phyloP scores from a whole-genome alignment of 2,888 invertebrate genomes.

The Epicampocera succincta region DNA sequence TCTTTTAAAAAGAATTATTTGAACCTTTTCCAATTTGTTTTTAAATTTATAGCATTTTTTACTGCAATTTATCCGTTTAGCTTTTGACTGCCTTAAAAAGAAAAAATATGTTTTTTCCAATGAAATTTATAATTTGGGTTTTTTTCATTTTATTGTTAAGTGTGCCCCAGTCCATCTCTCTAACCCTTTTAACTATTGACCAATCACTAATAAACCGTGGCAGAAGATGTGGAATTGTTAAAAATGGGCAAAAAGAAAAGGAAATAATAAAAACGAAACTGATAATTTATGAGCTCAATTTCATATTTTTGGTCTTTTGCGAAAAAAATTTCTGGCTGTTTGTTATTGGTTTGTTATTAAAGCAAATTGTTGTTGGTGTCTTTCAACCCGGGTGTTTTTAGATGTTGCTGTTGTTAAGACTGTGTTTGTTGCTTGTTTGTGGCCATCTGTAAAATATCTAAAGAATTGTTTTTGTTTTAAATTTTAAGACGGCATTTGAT shows the following conservation, averaged over 20 bases:
- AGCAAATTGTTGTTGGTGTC: neutral
- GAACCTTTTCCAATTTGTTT: neutral
- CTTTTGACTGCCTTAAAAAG: neutral
- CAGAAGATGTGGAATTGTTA: conserved; percentile 19
- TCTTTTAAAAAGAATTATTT: too few relatives aligned
- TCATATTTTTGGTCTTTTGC: conserved; percentile 66
- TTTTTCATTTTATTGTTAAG: conserved; percentile 15
- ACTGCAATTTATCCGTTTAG: conserved; percentile 1
- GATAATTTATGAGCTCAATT: conserved; percentile 69
- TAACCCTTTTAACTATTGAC: conserved; percentile 64
- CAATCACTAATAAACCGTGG: conserved; percentile 51
- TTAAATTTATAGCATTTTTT: neutral
- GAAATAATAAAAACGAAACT: conserved; percentile 44
- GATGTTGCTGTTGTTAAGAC: conserved; percentile 22
- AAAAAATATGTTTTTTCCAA: neutral
- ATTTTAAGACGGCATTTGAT: conserved; percentile 59
- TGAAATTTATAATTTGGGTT: conserved; percentile 22
- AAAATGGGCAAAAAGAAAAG: conserved; percentile 3
- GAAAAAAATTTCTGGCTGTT: conserved; percentile 40
- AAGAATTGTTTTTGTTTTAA: conserved; percentile 36
- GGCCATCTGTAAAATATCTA: conserved; percentile 10
- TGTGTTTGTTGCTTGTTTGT: conserved; percentile 23
- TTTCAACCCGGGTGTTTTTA: conserved; percentile 26
- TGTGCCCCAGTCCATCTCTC: neutral
- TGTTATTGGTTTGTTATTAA: conserved; percentile 62